A percentile compares a stretch with the other conserved stretches of the same genome.
These are phyloP conservation scores for Pimpla rufipes DNA, from an alignment of 2,888 invertebrate genomes.

Conservation along the genomic window DNA sequence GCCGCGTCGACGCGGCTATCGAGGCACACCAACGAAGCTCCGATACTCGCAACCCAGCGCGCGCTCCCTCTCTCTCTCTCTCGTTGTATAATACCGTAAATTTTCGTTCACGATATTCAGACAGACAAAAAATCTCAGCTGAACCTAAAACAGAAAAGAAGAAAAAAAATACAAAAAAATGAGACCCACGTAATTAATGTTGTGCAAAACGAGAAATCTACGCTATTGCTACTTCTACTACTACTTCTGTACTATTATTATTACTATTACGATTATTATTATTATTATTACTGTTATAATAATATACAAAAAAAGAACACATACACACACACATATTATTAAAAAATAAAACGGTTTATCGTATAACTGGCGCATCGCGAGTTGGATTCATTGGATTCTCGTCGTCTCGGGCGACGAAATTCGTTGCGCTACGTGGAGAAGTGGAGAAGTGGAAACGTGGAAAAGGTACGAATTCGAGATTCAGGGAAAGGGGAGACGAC, in stretches of 20 bases:
- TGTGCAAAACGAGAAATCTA: conserved; percentile 64
- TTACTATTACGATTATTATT: conserved; percentile 63
- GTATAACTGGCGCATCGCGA: conserved; percentile 63
- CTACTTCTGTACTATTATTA: conserved; percentile 62
- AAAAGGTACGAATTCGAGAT: conserved; percentile 36
- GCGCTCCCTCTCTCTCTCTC: conserved; percentile 60
- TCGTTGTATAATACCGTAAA: conserved; percentile 65
- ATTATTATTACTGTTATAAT: conserved; percentile 68
- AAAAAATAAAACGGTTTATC: conserved; percentile 80
- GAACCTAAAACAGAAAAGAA: not conserved
- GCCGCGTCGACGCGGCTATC: conserved; percentile 20
- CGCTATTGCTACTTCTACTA: conserved; percentile 67
- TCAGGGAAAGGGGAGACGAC: not conserved
- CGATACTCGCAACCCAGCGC: conserved; percentile 18
- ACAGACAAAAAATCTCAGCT: not conserved
- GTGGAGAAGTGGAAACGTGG: not conserved
- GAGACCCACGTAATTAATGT: conserved; percentile 54
- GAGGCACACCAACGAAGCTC: conserved; percentile 13
- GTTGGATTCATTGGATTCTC: conserved; percentile 15
- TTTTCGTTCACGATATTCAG: conserved; percentile 55
- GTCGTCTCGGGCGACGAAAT: not conserved
- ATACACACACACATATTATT: conserved; percentile 79
- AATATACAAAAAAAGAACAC: conserved; percentile 74
- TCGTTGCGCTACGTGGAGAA: not conserved
- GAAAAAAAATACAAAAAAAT: conserved; percentile 34